phyloP scores from a whole-genome alignment of 2,113 vertebrate species.

The Sarotherodon lohbergeri region DNA sequence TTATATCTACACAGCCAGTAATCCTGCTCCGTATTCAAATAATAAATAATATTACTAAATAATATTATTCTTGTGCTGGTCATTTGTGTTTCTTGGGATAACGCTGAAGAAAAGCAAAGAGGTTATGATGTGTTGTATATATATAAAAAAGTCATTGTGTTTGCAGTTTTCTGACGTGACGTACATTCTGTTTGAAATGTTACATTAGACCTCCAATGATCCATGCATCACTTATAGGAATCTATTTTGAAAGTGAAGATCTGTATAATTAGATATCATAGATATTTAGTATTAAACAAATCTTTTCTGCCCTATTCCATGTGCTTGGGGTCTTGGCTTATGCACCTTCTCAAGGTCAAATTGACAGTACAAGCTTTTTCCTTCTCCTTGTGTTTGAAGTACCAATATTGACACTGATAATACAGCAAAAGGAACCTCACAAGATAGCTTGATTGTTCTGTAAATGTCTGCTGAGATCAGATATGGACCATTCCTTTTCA shows the following conservation, averaged over 20 bases:
- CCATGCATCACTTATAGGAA: background rate
- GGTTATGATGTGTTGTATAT: background rate
- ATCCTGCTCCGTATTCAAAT: background rate
- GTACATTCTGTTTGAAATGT: background rate
- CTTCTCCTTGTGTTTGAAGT: background rate
- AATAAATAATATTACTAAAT: background rate
- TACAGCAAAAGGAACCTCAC: background rate
- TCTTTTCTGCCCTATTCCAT: fast-evolving
- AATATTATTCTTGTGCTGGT: background rate
- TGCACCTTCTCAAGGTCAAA: background rate
- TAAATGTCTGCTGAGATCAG: background rate
- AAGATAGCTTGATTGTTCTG: background rate
- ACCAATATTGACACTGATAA: background rate
- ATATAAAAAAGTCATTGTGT: background rate
- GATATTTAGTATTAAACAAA: background rate
- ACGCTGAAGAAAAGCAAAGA: background rate
- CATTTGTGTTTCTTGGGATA: background rate
- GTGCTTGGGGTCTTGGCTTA: background rate
- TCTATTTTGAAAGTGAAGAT: background rate
- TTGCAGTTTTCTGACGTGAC: background rate
- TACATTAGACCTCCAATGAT: background rate
- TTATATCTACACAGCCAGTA: background rate
- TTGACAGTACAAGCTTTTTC: background rate
- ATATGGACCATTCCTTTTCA: background rate
- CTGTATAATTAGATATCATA: too few relatives aligned